Percentiles rank a stretch among this genome's conserved stretches.
These are phyloP conservation scores for Pteronotus mesoamericanus DNA, from an alignment of 2,797 vertebrate genomes.

Conservation along the genomic window DNA sequence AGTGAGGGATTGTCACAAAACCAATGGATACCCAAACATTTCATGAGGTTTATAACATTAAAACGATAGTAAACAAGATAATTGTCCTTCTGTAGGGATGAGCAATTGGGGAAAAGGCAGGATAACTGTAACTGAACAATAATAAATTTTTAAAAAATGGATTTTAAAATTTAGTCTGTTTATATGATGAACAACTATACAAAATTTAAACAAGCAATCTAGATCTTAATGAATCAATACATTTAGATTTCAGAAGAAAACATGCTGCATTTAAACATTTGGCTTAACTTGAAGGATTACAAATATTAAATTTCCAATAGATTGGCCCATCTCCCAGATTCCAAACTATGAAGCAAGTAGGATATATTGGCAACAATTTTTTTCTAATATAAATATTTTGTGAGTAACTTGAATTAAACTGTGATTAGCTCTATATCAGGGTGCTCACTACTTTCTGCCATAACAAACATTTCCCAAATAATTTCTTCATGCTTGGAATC, in stretches of 20 bases:
- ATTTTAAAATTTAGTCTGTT: neutral
- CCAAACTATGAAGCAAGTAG: neutral
- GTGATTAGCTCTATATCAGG: neutral
- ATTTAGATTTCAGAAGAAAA: neutral
- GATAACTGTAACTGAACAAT: too few species aligned
- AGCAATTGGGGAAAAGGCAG: too few species aligned
- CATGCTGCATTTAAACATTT: neutral
- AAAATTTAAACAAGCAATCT: constrained; percentile 26
- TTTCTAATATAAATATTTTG: neutral
- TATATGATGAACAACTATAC: neutral
- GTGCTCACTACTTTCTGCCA: neutral
- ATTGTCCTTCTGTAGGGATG: neutral
- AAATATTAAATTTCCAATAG: neutral
- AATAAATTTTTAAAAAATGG: neutral
- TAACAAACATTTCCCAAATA: neutral
- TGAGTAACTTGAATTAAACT: neutral
- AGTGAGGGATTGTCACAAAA: neutral
- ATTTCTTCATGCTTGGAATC: neutral
- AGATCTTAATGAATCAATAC: constrained; percentile 24
- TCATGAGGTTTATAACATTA: neutral
- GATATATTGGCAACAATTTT: neutral
- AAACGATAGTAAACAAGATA: neutral
- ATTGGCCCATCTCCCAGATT: neutral
- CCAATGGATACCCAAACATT: neutral
- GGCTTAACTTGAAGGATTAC: neutral